Base-by-base conservation (phyloP, 2,113 vertebrate genomes). In the Oreochromis niloticus region DNA sequence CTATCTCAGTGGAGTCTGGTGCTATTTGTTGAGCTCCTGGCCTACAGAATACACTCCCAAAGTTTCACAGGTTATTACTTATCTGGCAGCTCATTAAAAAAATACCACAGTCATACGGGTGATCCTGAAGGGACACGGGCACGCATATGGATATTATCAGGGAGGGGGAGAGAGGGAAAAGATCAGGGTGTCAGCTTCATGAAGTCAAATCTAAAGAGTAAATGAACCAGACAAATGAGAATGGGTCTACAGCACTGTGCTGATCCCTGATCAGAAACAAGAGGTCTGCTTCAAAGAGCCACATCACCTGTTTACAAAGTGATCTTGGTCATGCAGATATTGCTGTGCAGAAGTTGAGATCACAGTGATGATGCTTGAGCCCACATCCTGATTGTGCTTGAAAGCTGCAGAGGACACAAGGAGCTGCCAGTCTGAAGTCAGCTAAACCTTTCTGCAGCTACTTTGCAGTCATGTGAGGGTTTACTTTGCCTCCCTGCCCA, bases 51-150 rank as follows among this genome's bases (percentile, higher is more conserved):
- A 68, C 6, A 41, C 80, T 92, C 92, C 92, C 91, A 85, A 90
- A 88, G 92, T 93, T 93, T 92, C 90, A 88, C 90, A 90, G 91
- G 92, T 90, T 92, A 93, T 94, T 91, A 92, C 83, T 88, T 68
- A 89, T 90, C 80, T 10, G 56, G 57, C 84, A 90, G 87, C 88
- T 92, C 82, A 92, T 93, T 92, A 90, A 82, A 79, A 83, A 83
- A 75, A 78, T 32, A 78, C 46, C 8, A 24, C 81, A 81, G 90
- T 59, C 88, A 80, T 24, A 71, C 34, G n/a, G 46, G 34, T 36
- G 81, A 14, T 11, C 57, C 84, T 78, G 54, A 71, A 24, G 85
- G 86, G 82, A 86, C 39, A 6, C 19, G 24, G 34, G 55, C 78
- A 34, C 34, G 39, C 50, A 71, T 71, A 81, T 32, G 87, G 86